Percentiles rank a stretch among this genome's conserved stretches.
Evolutionary conservation across 2,113 vertebrate species (phyloP).

Genomic region (Gymnocephalus cernua): DNA sequence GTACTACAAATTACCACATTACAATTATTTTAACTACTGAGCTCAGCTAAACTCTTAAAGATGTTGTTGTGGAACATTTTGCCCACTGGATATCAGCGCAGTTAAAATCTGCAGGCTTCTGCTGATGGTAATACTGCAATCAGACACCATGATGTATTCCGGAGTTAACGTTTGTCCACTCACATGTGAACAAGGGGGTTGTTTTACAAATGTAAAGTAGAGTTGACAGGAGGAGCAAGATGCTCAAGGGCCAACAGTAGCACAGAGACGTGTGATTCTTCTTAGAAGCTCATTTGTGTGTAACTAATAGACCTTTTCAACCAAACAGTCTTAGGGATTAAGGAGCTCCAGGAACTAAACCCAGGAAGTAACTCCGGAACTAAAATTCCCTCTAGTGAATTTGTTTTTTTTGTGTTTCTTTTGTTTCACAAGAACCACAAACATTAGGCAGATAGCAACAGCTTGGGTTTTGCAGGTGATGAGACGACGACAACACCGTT

Average conservation of each 20-base stretch:
- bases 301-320: slow-evolving; percentile 11
- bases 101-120: not conserved
- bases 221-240: not conserved
- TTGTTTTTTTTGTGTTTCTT: not conserved
- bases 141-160: not conserved
- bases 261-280: not conserved
- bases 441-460: not conserved
- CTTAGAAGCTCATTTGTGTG: not conserved
- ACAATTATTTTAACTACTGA: not conserved
- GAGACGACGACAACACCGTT: not conserved
- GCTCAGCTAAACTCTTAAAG: not conserved
- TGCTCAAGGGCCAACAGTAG: not conserved
- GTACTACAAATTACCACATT: not conserved
- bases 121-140: not conserved
- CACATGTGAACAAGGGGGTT: too few relatives aligned
- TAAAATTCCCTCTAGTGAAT: not conserved
- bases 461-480: not conserved
- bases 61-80: not conserved
- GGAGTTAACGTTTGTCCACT: not conserved
- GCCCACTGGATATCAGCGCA: not conserved
- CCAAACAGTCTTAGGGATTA: not conserved
- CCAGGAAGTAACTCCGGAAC: not conserved
- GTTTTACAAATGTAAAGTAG: not conserved
- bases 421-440: not conserved
- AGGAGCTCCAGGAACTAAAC: not conserved